Percentiles rank a stretch among this genome's conserved stretches.
phyloP scores from a whole-genome alignment of 2,888 invertebrate species.

The Bugulina stolonifera region DNA sequence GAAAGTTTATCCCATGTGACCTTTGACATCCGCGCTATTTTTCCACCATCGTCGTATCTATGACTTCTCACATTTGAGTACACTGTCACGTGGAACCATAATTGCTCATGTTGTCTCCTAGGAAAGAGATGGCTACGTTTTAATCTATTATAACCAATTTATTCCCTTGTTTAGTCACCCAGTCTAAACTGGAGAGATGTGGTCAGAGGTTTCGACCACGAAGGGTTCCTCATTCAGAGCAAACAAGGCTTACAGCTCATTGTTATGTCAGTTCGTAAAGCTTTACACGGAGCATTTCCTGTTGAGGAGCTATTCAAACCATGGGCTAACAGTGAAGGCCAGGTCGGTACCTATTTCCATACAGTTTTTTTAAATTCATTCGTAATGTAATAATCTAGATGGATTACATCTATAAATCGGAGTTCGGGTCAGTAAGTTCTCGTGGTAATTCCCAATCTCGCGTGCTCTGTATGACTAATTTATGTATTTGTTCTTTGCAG shows the following conservation, averaged over 20 bases:
- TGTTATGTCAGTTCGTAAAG: constrained; percentile 73
- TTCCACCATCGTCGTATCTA: no score
- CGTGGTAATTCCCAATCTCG: no score
- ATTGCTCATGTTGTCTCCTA: no score
- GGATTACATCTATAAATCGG: no score
- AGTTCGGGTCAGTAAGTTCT: no score
- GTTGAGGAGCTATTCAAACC: constrained; percentile 72
- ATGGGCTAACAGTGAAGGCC: constrained; percentile 90
- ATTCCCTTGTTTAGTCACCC: constrained; percentile 49
- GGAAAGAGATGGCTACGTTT: not conserved
- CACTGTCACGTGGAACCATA: no score
- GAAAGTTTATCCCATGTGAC: no score
- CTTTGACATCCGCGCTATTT: no score
- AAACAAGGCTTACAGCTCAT: constrained; percentile 76
- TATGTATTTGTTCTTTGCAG: constrained; percentile 40
- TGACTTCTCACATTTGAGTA: no score
- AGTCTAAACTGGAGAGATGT: constrained; percentile 84
- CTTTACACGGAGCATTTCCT: constrained; percentile 60
- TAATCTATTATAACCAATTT: no score
- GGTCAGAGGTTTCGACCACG: constrained; percentile 81
- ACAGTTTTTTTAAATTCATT: not conserved
- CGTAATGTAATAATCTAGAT: no score
- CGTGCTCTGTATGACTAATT: no score
- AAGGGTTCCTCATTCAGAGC: constrained; percentile 65
- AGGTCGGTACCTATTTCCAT: constrained; percentile 44